Base-by-base conservation (phyloP, 2,888 invertebrate species). In the Lepetodrilus schrolli region DNA sequence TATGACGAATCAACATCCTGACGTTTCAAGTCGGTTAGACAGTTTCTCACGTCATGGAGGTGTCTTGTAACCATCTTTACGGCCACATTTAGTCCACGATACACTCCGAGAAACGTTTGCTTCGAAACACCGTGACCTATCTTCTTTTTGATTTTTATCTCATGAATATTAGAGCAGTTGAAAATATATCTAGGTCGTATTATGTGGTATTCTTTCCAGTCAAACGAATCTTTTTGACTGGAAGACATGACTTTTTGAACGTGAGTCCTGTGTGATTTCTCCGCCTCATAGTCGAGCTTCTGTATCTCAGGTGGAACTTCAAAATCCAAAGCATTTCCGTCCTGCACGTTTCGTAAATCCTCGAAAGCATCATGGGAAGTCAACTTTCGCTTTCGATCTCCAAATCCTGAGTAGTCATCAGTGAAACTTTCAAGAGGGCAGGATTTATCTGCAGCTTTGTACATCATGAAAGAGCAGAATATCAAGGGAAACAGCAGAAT, bases 1-100 rank as follows among this genome's bases (percentile, higher is more conserved):
- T 50, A 21, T 1, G 70, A 26, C 7, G 37, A 47, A 26, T 58
- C 47, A 2, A 49, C 66, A 26, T 76, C 75, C 13, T 65, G 70
- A 3, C 72, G 20, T 50, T 78, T 78, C 10, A 84, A 69, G 20
- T 80, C 74, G 23, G 85, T 83, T 17, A 88, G 77, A 77, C 89
- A 88, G 3, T 75, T 74, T 66, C 82, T 78, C 7, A 88, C 88
- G 74, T 88, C 87, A 51, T 82, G 83, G 49, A 86, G 84, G 72
- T 88, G 87, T 10, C 87, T 78, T 1, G 88, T 89, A 3, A 89
- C 88, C 89, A 89, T 89, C 74, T 88, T 89, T 7, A 89, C 87
- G 3, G 86, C 88, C 0, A 89, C 83, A 36, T 81, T 79, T 21
- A 73, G 66, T 0, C 84, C 85, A 0, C 78, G 73, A 69, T 82